Evolutionary conservation across 2,888 invertebrate species (phyloP), one percentile per base, ranked within the genome.

Genomic region (Muscina levida): DNA sequence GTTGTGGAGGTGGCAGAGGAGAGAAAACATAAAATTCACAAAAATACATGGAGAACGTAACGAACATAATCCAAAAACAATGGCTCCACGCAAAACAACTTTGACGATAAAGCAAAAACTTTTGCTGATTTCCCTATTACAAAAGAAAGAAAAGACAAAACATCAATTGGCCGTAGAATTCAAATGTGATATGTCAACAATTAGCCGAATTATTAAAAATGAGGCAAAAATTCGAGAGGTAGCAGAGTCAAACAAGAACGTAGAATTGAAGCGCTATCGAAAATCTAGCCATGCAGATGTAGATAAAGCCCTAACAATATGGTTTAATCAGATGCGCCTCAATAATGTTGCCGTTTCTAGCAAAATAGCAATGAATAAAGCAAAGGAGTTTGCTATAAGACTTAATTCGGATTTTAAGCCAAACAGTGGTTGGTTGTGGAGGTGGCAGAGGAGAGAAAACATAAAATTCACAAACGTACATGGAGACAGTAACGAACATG

Each of bases 361-460:
- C 31, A 3, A 31, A 31, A 31, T 31, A 31, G 3, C 8, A 31
- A 31, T 31, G 8, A 31, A 31, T 31, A 72, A 65, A 24, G 72
- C 72, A 53, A 46, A 72, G 26, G 72, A 72, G 39, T 72, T 72
- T 46, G 57, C 72, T 3, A 26, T 62, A 22, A 59, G 62, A 22
- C 1, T 72, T 26, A 62, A 72, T 13, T 57, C 46, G 0, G 26
- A 72, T 19, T 62, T 72, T 37, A 62, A 59, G 6, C 72, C 72
- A 62, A 72, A 26, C 51, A 57, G 37, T n/a, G 44, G 72, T 62
- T 72, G 62, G 72, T 24, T 42, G 13, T 59, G 46, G 62, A 59
- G 62, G 24, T 65, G 66, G 26, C 22, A 42, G 22, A 66, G 5
- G 22, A 48, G 19, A 19, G 19, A 66, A 42, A n/a, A 42, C 8